phyloP scores from a whole-genome alignment of 2,113 vertebrate species.

The Cettia cetti region DNA sequence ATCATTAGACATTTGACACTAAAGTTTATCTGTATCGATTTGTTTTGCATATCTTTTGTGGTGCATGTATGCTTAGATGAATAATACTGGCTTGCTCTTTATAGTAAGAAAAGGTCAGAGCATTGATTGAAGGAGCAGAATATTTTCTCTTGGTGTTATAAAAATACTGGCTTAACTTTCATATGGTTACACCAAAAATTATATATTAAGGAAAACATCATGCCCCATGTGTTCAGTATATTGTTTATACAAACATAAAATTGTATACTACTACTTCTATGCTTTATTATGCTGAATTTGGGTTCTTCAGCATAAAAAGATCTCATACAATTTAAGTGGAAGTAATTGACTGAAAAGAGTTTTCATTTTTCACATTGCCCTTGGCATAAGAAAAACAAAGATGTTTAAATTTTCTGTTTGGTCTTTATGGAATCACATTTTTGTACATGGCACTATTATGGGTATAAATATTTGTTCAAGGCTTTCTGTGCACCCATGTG shows the following conservation, averaged over 20 bases:
- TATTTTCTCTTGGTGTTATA: neutral
- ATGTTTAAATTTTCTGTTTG: neutral
- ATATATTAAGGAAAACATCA: neutral
- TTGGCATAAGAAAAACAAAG: neutral
- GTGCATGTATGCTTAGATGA: neutral
- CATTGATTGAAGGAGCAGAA: neutral
- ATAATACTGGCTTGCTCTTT: neutral
- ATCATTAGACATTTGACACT: constrained; percentile 15
- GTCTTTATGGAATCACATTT: neutral
- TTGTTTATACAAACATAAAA: neutral
- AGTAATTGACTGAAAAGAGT: neutral
- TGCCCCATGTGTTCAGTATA: neutral
- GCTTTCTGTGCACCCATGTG: neutral
- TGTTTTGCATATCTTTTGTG: constrained; percentile 20
- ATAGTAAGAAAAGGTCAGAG: neutral
- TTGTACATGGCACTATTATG: neutral
- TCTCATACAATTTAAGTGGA: neutral
- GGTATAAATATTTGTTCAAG: constrained; percentile 23
- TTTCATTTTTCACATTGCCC: neutral
- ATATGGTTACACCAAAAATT: neutral
- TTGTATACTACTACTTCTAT: neutral
- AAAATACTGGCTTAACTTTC: neutral
- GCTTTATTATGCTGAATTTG: neutral
- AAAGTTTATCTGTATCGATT: neutral
- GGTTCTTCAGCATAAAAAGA: neutral